A percentile compares a stretch with the other conserved stretches of the same genome.
Conservation (phyloP, 1,140 invertebrate species). For the Hormaphis cornu region DNA sequence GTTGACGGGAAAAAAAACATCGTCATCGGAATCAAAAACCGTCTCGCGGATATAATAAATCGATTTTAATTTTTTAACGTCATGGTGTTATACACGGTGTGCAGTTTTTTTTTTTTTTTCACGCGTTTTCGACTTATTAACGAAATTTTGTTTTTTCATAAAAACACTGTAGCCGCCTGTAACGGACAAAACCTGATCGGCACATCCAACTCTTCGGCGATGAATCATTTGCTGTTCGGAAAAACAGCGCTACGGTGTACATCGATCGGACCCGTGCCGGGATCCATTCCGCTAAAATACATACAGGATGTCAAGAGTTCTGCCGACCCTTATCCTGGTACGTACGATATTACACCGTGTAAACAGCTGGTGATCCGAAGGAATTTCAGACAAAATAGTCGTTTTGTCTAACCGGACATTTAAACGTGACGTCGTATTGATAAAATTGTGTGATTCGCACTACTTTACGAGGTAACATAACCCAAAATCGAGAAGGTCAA, state of each 20-base stretch:
- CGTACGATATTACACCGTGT: no score
- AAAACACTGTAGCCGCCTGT: slow-evolving; percentile 62
- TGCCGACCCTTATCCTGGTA: neutral
- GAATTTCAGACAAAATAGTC: no score
- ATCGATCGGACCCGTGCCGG: neutral
- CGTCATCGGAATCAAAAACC: neutral
- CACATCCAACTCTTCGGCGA: slow-evolving; percentile 52
- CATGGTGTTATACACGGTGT: neutral
- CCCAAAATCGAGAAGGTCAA: no score
- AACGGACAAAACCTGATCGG: slow-evolving; percentile 52
- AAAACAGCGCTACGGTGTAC: slow-evolving; percentile 56
- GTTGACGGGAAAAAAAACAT: no score
- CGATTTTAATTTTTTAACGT: neutral
- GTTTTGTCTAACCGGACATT: no score
- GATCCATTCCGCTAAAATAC: neutral
- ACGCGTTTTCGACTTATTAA: neutral
- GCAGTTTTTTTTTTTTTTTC: neutral
- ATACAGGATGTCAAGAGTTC: slow-evolving; percentile 2
- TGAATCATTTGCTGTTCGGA: slow-evolving; percentile 73
- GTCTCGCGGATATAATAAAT: neutral
- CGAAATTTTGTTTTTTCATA: slow-evolving; percentile 32
- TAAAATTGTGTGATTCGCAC: no score
- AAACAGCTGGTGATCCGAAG: no score
- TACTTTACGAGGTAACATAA: no score
- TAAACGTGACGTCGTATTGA: no score